phyloP scores from a whole-genome alignment of 2,888 invertebrate species.

The Mimachlamys varia region DNA sequence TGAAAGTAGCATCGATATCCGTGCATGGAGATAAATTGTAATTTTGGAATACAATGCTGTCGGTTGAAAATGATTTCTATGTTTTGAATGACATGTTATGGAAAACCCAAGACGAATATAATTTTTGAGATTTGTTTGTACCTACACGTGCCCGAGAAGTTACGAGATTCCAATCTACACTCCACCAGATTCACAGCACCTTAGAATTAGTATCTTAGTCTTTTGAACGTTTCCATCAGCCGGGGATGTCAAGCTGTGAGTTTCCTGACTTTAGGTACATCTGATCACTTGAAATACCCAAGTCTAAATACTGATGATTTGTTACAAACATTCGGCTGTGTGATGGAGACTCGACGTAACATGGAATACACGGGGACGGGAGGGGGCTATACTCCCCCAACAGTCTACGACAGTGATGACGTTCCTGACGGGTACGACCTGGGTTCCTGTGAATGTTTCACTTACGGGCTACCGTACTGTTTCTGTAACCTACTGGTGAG shows the following conservation, averaged over 20 bases:
- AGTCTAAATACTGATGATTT: neutral
- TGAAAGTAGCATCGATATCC: too few species aligned
- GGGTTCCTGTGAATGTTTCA: neutral
- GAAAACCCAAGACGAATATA: too few species aligned
- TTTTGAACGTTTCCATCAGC: neutral
- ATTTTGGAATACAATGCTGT: too few species aligned
- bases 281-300: neutral
- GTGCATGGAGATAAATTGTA: too few species aligned
- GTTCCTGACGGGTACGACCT: neutral
- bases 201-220: too few species aligned
- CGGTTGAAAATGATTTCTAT: too few species aligned
- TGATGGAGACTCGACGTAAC: neutral
- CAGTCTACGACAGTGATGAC: neutral
- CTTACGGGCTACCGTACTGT: slow-evolving; percentile 1
- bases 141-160: too few species aligned
- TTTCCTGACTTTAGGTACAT: neutral
- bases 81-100: too few species aligned
- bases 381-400: neutral
- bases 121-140: too few species aligned
- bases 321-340: neutral
- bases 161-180: neutral
- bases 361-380: neutral
- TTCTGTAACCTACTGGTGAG: neutral
- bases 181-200: neutral
- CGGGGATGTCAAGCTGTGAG: neutral